phyloP scores from a whole-genome alignment of 2,888 invertebrate genomes.

The Deroplatys truncata region DNA sequence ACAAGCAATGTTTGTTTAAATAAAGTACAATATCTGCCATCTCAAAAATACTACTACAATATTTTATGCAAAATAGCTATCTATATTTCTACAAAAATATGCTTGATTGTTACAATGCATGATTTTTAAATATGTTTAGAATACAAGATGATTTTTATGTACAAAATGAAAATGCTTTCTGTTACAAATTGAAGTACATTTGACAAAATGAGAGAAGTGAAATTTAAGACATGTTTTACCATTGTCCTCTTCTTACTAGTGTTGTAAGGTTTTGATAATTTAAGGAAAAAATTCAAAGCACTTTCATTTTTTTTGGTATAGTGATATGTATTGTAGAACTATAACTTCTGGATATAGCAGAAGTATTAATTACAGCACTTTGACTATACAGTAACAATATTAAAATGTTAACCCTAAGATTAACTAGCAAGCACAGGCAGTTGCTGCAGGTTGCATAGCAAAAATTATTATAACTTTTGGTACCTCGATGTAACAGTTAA shows the following conservation, averaged over 20 bases:
- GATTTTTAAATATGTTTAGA: background rate
- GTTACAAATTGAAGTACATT: background rate
- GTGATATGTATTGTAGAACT: background rate
- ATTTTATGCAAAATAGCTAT: conserved; percentile 7
- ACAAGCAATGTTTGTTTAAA: background rate
- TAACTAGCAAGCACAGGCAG: background rate
- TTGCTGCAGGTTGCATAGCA: background rate
- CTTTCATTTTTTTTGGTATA: background rate
- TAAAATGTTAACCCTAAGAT: background rate
- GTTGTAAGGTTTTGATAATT: background rate
- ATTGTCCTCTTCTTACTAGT: background rate
- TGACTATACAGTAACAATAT: background rate
- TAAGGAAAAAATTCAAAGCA: background rate
- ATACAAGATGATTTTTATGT: background rate
- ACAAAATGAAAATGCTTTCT: background rate
- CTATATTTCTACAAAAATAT: conserved; percentile 6
- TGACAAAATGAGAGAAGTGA: too few species aligned
- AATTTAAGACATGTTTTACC: background rate
- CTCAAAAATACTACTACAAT: background rate
- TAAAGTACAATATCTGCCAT: background rate
- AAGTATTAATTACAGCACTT: background rate
- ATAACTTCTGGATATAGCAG: background rate
- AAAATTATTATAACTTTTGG: background rate
- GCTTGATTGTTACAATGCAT: background rate
- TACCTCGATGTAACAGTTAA: too few species aligned